Evolutionary conservation across 2,888 invertebrate genomes (phyloP).

Genomic region (Tetheella fluctuosa): DNA sequence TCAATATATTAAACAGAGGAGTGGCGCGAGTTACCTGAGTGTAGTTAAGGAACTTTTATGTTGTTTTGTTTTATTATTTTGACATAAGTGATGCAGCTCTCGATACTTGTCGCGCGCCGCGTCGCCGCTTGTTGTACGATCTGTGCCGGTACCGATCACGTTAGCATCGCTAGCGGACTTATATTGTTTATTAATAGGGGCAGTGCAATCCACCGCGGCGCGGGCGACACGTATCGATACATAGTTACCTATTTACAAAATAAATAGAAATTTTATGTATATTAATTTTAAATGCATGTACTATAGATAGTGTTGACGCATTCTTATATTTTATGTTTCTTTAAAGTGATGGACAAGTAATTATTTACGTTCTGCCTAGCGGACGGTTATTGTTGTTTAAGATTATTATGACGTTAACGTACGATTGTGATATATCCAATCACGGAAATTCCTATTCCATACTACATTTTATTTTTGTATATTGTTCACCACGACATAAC

Average conservation of each 20-base stretch:
- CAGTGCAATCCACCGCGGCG: constrained; percentile 36
- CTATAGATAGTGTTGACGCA: constrained; percentile 59
- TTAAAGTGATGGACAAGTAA: constrained; percentile 53
- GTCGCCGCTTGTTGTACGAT: background rate
- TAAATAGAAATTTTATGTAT: constrained; percentile 60
- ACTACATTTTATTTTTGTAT: constrained; percentile 76
- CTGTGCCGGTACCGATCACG: too few relatives aligned
- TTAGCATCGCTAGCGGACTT: background rate
- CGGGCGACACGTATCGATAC: constrained; percentile 53
- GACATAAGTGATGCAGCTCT: constrained; percentile 60
- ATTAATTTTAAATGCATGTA: constrained; percentile 64
- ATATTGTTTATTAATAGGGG: constrained; percentile 22
- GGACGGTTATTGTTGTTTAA: constrained; percentile 57
- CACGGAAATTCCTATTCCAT: constrained; percentile 80
- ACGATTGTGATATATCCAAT: constrained; percentile 78
- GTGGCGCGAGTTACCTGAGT: constrained; percentile 69
- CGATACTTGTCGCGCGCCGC: constrained; percentile 49
- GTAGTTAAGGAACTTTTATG: constrained; percentile 57
- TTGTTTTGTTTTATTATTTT: constrained; percentile 55
- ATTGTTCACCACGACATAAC: constrained; percentile 67
- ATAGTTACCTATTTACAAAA: constrained; percentile 72
- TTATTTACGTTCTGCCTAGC: constrained; percentile 59
- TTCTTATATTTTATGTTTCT: constrained; percentile 59
- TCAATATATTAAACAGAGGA: constrained; percentile 19
- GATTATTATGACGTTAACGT: constrained; percentile 46